Percentiles rank a stretch among this genome's conserved stretches.
Conservation (phyloP, 2,113 vertebrate genomes). For the Siniperca chuatsi region DNA sequence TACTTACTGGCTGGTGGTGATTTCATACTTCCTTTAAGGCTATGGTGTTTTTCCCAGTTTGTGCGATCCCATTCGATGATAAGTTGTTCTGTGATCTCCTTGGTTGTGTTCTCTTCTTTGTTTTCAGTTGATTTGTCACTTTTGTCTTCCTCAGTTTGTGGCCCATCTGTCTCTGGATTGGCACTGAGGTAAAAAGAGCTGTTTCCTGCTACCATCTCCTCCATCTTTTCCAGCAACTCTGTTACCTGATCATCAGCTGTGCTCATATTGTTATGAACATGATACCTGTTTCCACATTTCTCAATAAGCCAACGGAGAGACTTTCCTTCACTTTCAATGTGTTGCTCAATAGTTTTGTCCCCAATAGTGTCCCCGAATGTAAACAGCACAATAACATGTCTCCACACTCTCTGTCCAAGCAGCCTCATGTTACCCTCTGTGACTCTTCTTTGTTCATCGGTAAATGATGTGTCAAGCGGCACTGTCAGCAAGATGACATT, state of each 20-base stretch:
- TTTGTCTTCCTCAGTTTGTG: neutral
- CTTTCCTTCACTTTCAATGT: conserved; percentile 46
- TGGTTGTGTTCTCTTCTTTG: neutral
- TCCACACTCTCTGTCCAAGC: conserved; percentile 44
- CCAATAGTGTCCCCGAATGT: conserved; percentile 38
- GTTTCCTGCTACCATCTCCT: conserved; percentile 43
- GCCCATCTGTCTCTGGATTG: neutral
- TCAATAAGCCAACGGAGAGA: conserved; percentile 28
- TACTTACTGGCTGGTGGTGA: neutral
- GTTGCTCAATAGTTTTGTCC: conserved; percentile 37
- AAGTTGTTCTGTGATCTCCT: conserved; percentile 7
- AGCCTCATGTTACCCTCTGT: conserved; percentile 40
- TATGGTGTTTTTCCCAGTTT: conserved; percentile 5
- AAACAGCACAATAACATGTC: conserved; percentile 40
- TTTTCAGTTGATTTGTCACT: neutral
- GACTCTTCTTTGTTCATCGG: conserved; percentile 19
- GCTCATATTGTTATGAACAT: neutral
- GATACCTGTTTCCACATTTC: conserved; percentile 47
- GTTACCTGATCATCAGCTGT: neutral
- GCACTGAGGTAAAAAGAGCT: conserved; percentile 1
- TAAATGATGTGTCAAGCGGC: conserved; percentile 38
- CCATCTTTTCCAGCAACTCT: conserved; percentile 46
- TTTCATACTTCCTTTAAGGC: neutral
- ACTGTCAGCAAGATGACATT: conserved; percentile 38
- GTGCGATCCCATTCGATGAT: conserved; percentile 4